These are phyloP conservation scores for Siphonodentalium dalli DNA, from an alignment of 2,888 invertebrate species.

Conservation along the genomic window DNA sequence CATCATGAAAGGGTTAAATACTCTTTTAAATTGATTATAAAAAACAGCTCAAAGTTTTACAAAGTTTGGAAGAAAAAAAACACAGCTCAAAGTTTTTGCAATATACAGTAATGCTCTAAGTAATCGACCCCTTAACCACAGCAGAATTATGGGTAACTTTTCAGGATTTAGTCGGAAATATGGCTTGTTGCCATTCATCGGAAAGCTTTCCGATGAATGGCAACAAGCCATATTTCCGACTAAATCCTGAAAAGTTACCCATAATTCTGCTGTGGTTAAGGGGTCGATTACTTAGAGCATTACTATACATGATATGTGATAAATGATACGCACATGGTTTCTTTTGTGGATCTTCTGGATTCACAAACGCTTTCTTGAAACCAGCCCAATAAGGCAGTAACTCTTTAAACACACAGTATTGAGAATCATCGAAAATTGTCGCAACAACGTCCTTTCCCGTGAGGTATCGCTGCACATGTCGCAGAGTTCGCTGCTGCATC, in stretches of 20 bases:
- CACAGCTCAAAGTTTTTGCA: no score
- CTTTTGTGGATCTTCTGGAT: slow-evolving; percentile 45
- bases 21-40: no score
- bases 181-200: not conserved
- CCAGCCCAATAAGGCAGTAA: slow-evolving; percentile 64
- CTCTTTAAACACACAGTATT: slow-evolving; percentile 58
- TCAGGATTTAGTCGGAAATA: not conserved
- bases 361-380: slow-evolving; percentile 46
- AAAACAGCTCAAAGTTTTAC: no score
- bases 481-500: slow-evolving; percentile 50
- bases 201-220: not conserved
- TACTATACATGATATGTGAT: not conserved
- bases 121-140: no score
- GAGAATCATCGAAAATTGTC: slow-evolving; percentile 62
- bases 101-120: no score
- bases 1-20: no score
- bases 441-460: slow-evolving; percentile 54
- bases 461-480: slow-evolving; percentile 55
- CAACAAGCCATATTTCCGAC: not conserved
- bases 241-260: no score
- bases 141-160: no score
- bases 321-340: slow-evolving; percentile 40
- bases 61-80: no score
- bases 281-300: no score
- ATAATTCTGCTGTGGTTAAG: no score